Percentiles rank a stretch among this genome's conserved stretches.
phyloP scores from a whole-genome alignment of 2,888 invertebrate species.

The Apodemia mormo region DNA sequence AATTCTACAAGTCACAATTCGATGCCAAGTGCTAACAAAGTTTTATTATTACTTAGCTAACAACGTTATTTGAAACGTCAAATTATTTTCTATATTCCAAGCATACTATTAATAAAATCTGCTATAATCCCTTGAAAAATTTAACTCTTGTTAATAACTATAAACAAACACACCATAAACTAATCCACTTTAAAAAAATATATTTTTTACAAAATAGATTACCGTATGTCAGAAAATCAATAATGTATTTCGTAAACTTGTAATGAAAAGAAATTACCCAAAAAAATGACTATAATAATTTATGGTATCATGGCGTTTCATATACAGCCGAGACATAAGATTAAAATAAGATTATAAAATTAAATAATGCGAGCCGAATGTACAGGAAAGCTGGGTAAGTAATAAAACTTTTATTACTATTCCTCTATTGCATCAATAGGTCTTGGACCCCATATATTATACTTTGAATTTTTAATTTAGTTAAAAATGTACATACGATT shows the following conservation, averaged over 20 bases:
- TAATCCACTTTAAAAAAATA: not conserved
- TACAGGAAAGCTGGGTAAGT: constrained; percentile 54
- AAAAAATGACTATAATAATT: constrained; percentile 21
- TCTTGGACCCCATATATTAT: constrained; percentile 62
- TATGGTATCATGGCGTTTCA: constrained; percentile 28
- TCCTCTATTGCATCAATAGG: constrained; percentile 60
- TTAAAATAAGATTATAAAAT: constrained; percentile 40
- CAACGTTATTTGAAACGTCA: too few relatives aligned
- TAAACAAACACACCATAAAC: not conserved
- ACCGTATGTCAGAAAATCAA: too few relatives aligned
- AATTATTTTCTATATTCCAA: too few relatives aligned
- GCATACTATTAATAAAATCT: too few relatives aligned
- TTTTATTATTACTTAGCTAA: too few relatives aligned
- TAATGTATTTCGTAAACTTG: not conserved
- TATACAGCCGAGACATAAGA: constrained; percentile 32
- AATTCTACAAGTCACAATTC: too few relatives aligned
- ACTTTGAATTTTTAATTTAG: constrained; percentile 66
- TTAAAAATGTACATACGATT: constrained; percentile 72
- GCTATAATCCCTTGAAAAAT: too few relatives aligned
- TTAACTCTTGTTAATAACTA: not conserved
- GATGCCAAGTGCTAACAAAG: too few relatives aligned
- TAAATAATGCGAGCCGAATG: constrained; percentile 51
- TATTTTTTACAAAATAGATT: not conserved
- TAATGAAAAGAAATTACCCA: not conserved
- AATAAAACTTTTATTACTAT: constrained; percentile 72